Evolutionary conservation across 2,113 vertebrate species (phyloP).

Genomic region (Cygnus buccinator): DNA sequence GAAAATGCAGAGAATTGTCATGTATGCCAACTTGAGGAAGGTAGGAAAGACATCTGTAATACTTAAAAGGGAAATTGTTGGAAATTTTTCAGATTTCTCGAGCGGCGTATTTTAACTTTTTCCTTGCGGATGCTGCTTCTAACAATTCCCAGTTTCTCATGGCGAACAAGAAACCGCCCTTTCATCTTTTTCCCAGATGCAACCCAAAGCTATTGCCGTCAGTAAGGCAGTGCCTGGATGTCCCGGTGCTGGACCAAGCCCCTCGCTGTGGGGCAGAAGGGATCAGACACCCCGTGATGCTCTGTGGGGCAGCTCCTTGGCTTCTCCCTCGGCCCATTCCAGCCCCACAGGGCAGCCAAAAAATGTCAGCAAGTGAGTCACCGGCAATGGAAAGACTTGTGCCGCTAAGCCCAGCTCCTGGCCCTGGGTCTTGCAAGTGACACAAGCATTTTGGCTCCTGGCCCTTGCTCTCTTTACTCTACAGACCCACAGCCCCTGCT

Average conservation of each 20-base stretch:
- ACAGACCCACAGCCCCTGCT: background rate
- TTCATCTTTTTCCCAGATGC: background rate
- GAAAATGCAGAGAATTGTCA: background rate
- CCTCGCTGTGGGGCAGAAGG: background rate
- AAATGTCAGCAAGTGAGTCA: constrained; percentile 37
- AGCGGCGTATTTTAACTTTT: background rate
- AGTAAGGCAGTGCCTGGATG: fast-evolving
- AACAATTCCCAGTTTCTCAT: background rate
- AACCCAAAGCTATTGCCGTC: fast-evolving
- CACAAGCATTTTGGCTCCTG: constrained; percentile 1
- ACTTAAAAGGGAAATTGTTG: background rate
- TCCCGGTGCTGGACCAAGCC: background rate
- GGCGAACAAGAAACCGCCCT: background rate
- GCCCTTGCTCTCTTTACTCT: background rate
- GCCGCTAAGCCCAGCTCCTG: background rate
- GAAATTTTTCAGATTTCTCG: background rate
- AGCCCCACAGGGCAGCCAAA: constrained; percentile 33
- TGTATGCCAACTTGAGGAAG: background rate
- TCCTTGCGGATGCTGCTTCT: background rate
- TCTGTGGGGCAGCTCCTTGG: background rate
- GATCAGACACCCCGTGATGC: fast-evolving
- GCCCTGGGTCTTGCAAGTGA: background rate
- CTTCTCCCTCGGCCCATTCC: constrained; percentile 43
- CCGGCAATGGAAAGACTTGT: constrained; percentile 48
- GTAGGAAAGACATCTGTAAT: background rate